phyloP scores from a whole-genome alignment of 2,113 vertebrate species.

The Sula dactylatra region DNA sequence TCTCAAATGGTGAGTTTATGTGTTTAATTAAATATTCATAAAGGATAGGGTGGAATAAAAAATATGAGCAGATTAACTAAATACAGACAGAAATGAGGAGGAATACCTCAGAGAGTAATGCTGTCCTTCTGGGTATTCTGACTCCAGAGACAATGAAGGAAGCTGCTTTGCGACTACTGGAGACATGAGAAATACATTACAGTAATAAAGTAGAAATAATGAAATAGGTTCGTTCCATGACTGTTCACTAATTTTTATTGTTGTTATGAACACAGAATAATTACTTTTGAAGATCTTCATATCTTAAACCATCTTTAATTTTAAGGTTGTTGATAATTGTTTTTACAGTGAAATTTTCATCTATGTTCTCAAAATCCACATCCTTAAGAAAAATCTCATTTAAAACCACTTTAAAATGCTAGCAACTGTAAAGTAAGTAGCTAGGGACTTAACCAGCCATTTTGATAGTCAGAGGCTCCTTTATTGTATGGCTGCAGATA shows the following conservation, averaged over 20 bases:
- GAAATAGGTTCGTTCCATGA: background rate
- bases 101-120: background rate
- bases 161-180: rapidly evolving
- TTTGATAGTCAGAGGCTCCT: background rate
- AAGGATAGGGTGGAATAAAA: background rate
- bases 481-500: background rate
- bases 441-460: background rate
- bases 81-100: background rate
- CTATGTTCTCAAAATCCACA: background rate
- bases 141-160: background rate
- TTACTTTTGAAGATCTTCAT: background rate
- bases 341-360: background rate
- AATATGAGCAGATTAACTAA: background rate
- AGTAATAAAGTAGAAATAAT: background rate
- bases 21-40: slow-evolving; percentile 15
- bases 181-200: background rate
- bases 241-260: background rate
- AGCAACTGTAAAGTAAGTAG: background rate
- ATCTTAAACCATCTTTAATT: background rate
- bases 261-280: background rate
- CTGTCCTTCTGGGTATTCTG: background rate
- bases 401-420: background rate
- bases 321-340: background rate
- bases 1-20: background rate
- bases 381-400: background rate